Percentiles rank a stretch among this genome's conserved stretches.
Evolutionary conservation across 2,113 vertebrate species (phyloP).

Genomic region (Tragelaphus scriptus): DNA sequence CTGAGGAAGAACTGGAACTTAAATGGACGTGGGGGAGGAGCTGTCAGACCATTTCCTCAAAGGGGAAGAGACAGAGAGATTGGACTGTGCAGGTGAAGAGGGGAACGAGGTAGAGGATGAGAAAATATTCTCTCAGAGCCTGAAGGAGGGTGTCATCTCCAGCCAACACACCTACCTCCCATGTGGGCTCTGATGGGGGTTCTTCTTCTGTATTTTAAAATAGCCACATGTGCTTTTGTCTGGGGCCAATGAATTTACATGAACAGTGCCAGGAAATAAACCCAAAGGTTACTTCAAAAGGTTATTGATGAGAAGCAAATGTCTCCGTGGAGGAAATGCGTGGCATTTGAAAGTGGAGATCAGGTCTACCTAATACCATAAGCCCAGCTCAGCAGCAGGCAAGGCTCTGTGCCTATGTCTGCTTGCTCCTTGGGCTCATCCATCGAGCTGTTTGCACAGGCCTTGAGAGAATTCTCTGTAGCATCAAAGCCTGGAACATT

Average conservation of each 20-base stretch:
- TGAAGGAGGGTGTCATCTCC: neutral
- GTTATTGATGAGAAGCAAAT: conserved; percentile 5
- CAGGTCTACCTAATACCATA: neutral
- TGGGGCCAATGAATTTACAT: neutral
- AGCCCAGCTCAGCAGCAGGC: neutral
- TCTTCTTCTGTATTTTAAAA: conserved; percentile 23
- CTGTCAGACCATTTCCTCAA: neutral
- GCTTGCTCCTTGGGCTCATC: accelerated
- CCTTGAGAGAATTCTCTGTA: neutral
- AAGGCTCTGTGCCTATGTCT: neutral
- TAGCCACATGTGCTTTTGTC: neutral
- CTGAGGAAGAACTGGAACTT: neutral
- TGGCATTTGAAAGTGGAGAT: conserved; percentile 22
- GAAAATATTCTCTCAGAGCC: neutral
- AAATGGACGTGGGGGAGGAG: neutral
- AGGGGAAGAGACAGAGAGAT: neutral
- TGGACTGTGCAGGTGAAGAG: neutral
- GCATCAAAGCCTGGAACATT: conserved; percentile 36
- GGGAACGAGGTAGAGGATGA: accelerated
- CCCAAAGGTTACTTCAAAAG: conserved; percentile 1
- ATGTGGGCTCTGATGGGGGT: neutral
- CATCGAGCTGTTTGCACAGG: neutral
- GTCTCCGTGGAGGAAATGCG: neutral
- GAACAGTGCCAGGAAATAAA: neutral
- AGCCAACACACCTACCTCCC: neutral